Base-by-base conservation (phyloP, 2,797 vertebrate genomes). In the Octomys mimax region DNA sequence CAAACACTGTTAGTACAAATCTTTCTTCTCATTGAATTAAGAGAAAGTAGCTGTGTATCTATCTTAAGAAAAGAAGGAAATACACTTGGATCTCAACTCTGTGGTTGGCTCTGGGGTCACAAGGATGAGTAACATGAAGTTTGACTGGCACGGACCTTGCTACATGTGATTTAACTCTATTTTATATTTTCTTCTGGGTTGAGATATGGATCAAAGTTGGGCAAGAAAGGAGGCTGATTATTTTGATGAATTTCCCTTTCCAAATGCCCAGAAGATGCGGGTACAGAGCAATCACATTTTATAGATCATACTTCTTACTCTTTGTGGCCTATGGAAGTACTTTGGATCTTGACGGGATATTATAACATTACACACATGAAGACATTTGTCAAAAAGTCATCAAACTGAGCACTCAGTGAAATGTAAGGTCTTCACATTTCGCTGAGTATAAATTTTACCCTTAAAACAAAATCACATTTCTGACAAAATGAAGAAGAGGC, bases 341-440 rank as follows among this genome's bases (percentile, higher is more conserved):
- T 77, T 89, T 42, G 31, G 87, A 33, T 90, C 46, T 73, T 31
- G 36, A 6, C 11, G 2, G 54, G 61, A 14, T 77, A 14, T 59
- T 87, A 33, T 10, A 49, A 49, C 46, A 81, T 88, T 89, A 66
- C 33, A 39, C 39, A 59, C 71, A 24, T 22, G 31, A 91, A 94
- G 36, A 52, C 57, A 59, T 93, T 93, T 90, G 68, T 93, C 46
- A 90, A 90, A 96, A 93, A 82, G 31, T 96, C 89, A 61, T 61
- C 73, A 59, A n/a, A 66, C 26, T 73, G 24, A 52, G 12, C n/a
- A 2, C 78, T 71, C 31, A 11, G 28, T 52, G 77, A 79, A 79
- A 79, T 21, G 31, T 64, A 82, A 66, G 87, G 88, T 91, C 26
- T 86, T 21, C 64, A 52, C 82, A 16, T 89, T 78, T 81, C 62